phyloP scores from a whole-genome alignment of 53 echinoderm and acorn worm species.

The Paracentrotus lividus region DNA sequence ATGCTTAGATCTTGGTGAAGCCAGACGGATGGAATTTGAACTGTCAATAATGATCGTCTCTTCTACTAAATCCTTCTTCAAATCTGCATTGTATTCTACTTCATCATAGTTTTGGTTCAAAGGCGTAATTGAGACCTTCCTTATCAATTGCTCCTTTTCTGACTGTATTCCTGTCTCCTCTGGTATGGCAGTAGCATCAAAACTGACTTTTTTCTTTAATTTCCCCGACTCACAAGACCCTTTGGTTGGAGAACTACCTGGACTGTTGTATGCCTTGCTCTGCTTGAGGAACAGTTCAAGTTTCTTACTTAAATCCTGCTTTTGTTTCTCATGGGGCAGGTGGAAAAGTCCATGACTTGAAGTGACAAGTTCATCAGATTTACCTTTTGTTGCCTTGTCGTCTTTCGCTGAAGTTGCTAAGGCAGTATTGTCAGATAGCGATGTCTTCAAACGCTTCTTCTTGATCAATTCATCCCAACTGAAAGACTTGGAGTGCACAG shows the following conservation, averaged over 20 bases:
- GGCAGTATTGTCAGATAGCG: slow-evolving; percentile 6
- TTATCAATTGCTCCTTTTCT: not conserved
- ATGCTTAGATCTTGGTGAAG: slow-evolving; percentile 37
- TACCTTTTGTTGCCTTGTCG: not conserved
- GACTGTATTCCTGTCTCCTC: not conserved
- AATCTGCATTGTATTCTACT: slow-evolving; percentile 51
- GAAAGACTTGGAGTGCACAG: slow-evolving; percentile 62
- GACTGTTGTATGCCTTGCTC: slow-evolving; percentile 65
- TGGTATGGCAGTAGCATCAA: slow-evolving; percentile 19
- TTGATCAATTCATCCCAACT: slow-evolving; percentile 62
- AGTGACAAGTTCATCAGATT: not conserved
- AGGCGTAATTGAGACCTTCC: slow-evolving; percentile 65
- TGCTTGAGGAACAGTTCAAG: slow-evolving; percentile 53
- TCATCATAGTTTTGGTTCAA: slow-evolving; percentile 60
- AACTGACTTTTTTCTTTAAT: slow-evolving; percentile 66
- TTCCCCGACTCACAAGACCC: slow-evolving; percentile 57
- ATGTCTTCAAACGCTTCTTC: slow-evolving; percentile 5
- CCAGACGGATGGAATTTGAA: slow-evolving; percentile 55
- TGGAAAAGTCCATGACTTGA: not conserved
- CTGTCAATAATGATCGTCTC: slow-evolving; percentile 64
- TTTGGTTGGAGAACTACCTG: slow-evolving; percentile 54
- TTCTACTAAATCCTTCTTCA: slow-evolving; percentile 42
- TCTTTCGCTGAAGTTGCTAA: not conserved
- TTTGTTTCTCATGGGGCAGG: slow-evolving; percentile 67
- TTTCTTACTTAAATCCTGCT: slow-evolving; percentile 59